phyloP scores from a whole-genome alignment of 1,140 invertebrate species.

The Hyphantria cunea region DNA sequence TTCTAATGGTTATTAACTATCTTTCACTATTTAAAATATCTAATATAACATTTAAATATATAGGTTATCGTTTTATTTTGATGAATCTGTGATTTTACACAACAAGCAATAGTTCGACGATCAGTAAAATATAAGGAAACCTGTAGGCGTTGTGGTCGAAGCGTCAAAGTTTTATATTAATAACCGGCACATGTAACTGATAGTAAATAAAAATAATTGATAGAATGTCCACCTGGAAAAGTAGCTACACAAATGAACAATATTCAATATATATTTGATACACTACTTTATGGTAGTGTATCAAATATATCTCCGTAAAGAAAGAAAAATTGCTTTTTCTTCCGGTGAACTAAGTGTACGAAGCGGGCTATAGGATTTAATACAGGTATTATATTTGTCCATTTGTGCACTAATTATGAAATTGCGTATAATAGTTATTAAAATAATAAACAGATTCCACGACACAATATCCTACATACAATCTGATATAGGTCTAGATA shows the following conservation, averaged over 20 bases:
- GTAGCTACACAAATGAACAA: background rate
- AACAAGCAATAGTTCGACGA: too few relatives aligned
- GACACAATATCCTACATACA: conserved; percentile 58
- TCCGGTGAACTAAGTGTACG: conserved; percentile 13
- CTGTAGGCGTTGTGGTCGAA: background rate
- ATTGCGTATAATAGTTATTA: conserved; percentile 44
- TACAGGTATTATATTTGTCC: conserved; percentile 36
- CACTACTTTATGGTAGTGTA: too few relatives aligned
- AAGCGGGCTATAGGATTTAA: conserved; percentile 29
- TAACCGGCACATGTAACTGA: conserved; percentile 9
- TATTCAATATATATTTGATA: background rate
- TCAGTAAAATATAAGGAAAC: background rate
- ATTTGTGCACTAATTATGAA: conserved; percentile 36
- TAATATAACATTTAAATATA: too few relatives aligned
- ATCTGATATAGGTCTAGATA: conserved; percentile 74
- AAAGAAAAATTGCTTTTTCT: conserved; percentile 13
- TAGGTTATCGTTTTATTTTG: too few relatives aligned
- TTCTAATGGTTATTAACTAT: too few relatives aligned
- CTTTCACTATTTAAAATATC: too few relatives aligned
- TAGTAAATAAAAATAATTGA: conserved; percentile 27
- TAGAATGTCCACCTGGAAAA: conserved; percentile 14
- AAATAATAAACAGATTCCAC: conserved; percentile 43
- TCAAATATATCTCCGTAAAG: too few relatives aligned
- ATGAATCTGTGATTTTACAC: too few relatives aligned
- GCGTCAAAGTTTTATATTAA: background rate